Evolutionary conservation across 2,888 invertebrate species (phyloP), one percentile per base, ranked within the genome.

Genomic region (Aricia artaxerxes): DNA sequence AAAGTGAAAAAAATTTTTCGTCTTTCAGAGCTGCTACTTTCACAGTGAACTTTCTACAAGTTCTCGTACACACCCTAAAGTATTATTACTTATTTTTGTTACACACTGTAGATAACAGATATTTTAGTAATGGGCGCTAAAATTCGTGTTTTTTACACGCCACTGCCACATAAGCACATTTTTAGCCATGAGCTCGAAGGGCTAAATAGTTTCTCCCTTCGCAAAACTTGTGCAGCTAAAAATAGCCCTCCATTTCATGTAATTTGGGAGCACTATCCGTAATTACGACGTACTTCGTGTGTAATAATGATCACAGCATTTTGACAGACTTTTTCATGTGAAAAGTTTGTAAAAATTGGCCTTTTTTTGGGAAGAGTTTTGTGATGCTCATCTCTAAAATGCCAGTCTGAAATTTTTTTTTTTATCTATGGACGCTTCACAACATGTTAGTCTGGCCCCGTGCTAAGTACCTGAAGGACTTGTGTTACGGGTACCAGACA

Each of bases 231-330:
- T 69, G 69, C 4, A 69, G 69, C 69, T 69, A 38, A 69, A 64
- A 69, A 69, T 69, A 69, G 69, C 35, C 69, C 69, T 69, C 69
- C 69, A 69, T 69, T 90, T 89, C 69, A 69, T 38, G 69, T 69
- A 69, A 69, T 69, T 69, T 69, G 69, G 35, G 69, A 35, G 86
- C 88, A 88, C 89, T 90, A 90, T 88, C 88, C 83, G 87, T 88
- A 89, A 91, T 90, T 91, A 89, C 69, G 35, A 13, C 69, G 69
- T 69, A 16, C 35, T 35, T 38, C 35, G 69, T 16, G 35, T 69
- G 35, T 38, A 69, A 69, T 38, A 69, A 69, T 69, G 69, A 69
- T 69, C 69, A 69, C 35, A 13, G 69, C 69, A 16, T 69, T 69
- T 69, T 69, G 16, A 69, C 69, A 9, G 35, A 38, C 69, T 38